Percentiles rank a stretch among this genome's conserved stretches.
These are phyloP conservation scores for Cancer borealis DNA, from an alignment of 2,888 invertebrate species.

Conservation along the genomic window DNA sequence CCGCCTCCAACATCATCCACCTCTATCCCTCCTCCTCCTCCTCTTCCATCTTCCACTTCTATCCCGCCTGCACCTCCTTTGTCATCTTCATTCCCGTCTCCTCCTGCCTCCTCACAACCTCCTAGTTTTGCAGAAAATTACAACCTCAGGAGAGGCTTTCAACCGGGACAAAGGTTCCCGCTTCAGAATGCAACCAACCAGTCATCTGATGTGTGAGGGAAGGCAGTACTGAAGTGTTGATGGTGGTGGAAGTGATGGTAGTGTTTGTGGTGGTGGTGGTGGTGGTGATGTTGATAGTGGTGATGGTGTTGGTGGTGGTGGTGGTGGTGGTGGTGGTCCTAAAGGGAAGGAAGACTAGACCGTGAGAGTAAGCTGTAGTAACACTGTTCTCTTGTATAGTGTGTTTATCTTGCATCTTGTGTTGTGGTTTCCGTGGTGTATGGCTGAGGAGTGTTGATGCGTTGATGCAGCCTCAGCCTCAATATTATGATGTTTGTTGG, in stretches of 20 bases:
- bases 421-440: neutral
- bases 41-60: neutral
- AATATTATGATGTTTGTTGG: neutral
- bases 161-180: neutral
- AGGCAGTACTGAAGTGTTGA: neutral
- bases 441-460: neutral
- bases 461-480: neutral
- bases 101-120: neutral
- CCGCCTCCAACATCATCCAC: neutral
- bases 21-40: constrained; percentile 12
- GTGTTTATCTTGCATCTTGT: neutral
- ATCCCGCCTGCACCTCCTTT: neutral
- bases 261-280: neutral
- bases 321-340: neutral
- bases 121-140: neutral
- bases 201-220: neutral
- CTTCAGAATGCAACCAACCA: neutral
- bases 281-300: no score
- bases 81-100: neutral
- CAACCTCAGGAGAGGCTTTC: constrained; percentile 5
- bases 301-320: neutral
- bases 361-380: neutral
- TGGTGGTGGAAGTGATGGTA: neutral
- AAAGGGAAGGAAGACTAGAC: neutral
- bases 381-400: neutral